These are phyloP conservation scores for Rhinogobio ventralis DNA, from an alignment of 2,797 vertebrate genomes.

Conservation along the genomic window DNA sequence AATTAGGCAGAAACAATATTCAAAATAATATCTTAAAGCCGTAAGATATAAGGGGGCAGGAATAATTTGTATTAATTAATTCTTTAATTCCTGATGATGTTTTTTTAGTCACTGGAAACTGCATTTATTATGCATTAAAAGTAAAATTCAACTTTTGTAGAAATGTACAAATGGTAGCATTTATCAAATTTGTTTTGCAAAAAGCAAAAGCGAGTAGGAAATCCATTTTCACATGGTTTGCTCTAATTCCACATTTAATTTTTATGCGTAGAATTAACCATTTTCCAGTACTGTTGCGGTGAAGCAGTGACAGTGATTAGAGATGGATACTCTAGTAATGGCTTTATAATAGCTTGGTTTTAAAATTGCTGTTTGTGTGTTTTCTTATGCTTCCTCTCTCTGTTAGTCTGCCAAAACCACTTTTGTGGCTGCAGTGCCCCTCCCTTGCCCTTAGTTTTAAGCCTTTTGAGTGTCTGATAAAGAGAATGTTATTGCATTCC, in stretches of 20 bases:
- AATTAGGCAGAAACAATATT: background rate
- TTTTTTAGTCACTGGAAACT: background rate
- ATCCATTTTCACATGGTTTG: background rate
- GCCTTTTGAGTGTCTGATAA: constrained; percentile 46
- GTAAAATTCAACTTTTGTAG: background rate
- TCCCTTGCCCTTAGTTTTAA: constrained; percentile 39
- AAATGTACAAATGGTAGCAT: background rate
- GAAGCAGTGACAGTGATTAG: constrained; percentile 14
- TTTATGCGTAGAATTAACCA: constrained; percentile 2
- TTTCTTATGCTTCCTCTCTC: constrained; percentile 31
- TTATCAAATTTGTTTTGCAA: background rate
- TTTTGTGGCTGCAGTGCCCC: constrained; percentile 5
- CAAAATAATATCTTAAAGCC: background rate
- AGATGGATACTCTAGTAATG: constrained; percentile 28
- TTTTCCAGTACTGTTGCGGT: constrained; percentile 4
- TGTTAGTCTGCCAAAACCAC: constrained; percentile 39
- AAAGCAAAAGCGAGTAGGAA: background rate
- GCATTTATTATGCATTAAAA: background rate
- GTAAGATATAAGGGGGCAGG: background rate
- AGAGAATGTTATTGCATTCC: constrained; percentile 44
- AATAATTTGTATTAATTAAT: no score
- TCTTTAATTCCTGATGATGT: background rate
- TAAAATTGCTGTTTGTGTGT: constrained; percentile 38
- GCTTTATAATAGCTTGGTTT: constrained; percentile 29
- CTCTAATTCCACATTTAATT: background rate